Evolutionary conservation across 2,797 vertebrate species (phyloP).

Genomic region (Chloroceryle inda): DNA sequence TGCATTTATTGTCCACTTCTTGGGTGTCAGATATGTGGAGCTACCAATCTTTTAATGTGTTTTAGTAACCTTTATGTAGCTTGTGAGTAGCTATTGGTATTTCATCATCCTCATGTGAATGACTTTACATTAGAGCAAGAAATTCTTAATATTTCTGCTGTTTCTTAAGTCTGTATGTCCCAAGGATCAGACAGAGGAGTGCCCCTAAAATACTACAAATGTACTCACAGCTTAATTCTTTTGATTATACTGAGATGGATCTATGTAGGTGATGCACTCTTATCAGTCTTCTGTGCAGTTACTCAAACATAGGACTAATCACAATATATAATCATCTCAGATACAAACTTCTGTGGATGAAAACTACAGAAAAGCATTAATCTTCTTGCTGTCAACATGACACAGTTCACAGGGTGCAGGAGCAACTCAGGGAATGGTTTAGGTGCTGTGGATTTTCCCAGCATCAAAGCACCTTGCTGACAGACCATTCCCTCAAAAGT

Average conservation of each 20-base stretch:
- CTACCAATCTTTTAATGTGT: not conserved
- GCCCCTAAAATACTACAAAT: not conserved
- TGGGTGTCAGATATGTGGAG: not conserved
- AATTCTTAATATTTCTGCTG: not conserved
- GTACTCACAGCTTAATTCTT: not conserved
- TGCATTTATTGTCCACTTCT: not conserved
- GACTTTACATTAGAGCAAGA: not conserved
- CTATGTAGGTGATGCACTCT: not conserved
- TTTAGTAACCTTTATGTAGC: not conserved
- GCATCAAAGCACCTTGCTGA: not conserved
- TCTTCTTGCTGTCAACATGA: not conserved
- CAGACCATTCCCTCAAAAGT: not conserved
- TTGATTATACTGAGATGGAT: not conserved
- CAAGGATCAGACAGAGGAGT: not conserved
- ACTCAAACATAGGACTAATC: not conserved
- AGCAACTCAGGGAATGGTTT: not conserved
- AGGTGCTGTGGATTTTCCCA: not conserved
- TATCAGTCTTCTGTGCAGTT: not conserved
- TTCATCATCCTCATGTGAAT: not conserved
- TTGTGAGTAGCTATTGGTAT: not conserved
- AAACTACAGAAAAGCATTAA: not conserved
- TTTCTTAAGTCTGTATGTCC: not conserved
- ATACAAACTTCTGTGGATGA: not conserved
- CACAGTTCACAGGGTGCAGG: not conserved
- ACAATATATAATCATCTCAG: not conserved